phyloP scores from a whole-genome alignment of 2,888 invertebrate species.

The Protodeltote pygarga region DNA sequence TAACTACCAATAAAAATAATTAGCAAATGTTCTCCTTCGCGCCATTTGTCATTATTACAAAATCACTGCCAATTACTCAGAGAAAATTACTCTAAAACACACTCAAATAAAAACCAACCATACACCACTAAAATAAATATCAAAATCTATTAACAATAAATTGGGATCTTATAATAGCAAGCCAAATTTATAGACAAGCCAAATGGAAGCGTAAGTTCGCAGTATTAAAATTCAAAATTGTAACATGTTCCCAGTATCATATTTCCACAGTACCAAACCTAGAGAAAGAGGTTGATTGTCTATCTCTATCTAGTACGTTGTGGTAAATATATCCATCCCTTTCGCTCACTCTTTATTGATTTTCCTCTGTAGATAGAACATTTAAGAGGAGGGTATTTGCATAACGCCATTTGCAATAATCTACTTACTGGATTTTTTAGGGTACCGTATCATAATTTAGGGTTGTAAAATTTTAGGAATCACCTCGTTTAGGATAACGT shows the following conservation, averaged over 20 bases:
- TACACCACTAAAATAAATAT: background rate
- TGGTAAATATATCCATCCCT: constrained; percentile 10
- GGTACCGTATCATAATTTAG: constrained; percentile 3
- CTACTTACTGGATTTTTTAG: constrained; percentile 27
- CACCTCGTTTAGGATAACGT: background rate
- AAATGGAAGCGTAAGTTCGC: background rate
- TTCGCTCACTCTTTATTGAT: constrained; percentile 69
- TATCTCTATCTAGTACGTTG: constrained; percentile 38
- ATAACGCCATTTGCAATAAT: constrained; percentile 64
- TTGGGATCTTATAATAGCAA: constrained; percentile 25
- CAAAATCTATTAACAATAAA: constrained; percentile 9
- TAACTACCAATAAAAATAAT: constrained; percentile 66
- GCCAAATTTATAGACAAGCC: background rate
- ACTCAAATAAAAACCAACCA: constrained; percentile 14
- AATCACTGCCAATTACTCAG: constrained; percentile 69
- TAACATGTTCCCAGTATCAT: constrained; percentile 18
- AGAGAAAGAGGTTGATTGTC: constrained; percentile 50
- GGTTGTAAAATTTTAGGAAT: constrained; percentile 14
- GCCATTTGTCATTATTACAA: constrained; percentile 72
- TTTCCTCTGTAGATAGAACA: constrained; percentile 62
- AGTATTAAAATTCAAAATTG: constrained; percentile 10
- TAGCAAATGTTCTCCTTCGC: constrained; percentile 51
- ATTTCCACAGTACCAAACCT: constrained; percentile 60
- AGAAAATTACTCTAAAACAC: constrained; percentile 44
- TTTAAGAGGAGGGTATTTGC: constrained; percentile 66